A percentile compares a stretch with the other conserved stretches of the same genome.
These are phyloP conservation scores for Chaetura pelagica DNA, from an alignment of 2,113 vertebrate species.

Conservation along the genomic window DNA sequence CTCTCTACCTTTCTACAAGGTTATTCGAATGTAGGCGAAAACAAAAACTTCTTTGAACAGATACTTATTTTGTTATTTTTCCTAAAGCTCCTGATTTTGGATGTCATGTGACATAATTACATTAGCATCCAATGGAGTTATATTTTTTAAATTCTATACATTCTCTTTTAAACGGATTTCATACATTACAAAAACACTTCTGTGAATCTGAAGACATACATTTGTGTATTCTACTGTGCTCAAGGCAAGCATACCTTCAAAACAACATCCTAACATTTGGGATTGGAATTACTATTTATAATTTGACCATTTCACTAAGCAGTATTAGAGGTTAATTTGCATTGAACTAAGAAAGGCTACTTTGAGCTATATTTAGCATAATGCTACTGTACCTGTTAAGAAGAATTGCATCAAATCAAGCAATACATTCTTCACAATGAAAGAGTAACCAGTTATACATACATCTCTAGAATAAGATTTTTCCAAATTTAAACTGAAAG, in stretches of 20 bases:
- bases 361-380: constrained; percentile 14
- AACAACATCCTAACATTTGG: neutral
- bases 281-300: neutral
- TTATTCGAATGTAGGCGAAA: neutral
- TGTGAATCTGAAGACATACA: neutral
- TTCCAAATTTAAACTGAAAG: neutral
- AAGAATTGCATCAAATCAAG: neutral
- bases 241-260: neutral
- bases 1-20: neutral
- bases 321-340: neutral
- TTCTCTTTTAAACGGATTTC: neutral
- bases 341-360: neutral
- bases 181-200: neutral
- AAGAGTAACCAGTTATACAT: neutral
- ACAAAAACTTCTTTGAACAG: neutral
- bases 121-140: neutral
- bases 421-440: neutral
- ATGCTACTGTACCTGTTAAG: neutral
- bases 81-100: neutral
- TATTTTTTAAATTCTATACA: neutral
- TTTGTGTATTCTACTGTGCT: neutral
- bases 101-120: neutral
- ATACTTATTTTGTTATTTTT: neutral
- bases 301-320: constrained; percentile 18
- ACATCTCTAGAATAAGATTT: neutral